Conservation (phyloP, 2,797 vertebrate genomes). For the Peromyscus eremicus region DNA sequence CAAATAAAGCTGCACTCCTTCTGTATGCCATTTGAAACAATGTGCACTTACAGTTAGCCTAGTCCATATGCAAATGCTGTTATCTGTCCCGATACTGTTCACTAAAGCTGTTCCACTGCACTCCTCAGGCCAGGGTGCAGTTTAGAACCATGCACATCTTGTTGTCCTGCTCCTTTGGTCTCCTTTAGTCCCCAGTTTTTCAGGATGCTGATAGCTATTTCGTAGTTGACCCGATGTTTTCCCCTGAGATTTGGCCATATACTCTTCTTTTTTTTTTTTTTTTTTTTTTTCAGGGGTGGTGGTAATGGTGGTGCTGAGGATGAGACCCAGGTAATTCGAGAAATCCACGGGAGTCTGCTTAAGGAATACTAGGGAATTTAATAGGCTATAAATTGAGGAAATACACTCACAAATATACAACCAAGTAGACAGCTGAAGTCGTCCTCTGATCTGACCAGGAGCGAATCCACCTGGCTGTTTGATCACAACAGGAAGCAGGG, state of each 20-base stretch:
- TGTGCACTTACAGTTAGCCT: neutral
- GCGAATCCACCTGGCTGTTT: too few species aligned
- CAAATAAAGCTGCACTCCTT: neutral
- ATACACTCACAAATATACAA: too few species aligned
- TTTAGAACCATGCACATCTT: slow-evolving; percentile 21
- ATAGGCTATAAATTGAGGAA: too few species aligned
- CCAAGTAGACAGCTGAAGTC: too few species aligned
- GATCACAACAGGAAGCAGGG: too few species aligned
- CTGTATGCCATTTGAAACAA: neutral
- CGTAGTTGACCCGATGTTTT: slow-evolving; percentile 4
- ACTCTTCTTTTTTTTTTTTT: neutral
- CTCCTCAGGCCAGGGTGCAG: neutral
- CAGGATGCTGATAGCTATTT: neutral
- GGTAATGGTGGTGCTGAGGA: neutral
- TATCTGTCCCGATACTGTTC: neutral
- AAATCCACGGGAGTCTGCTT: too few species aligned
- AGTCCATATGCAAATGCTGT: neutral
- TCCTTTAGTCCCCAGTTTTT: neutral
- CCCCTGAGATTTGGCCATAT: neutral
- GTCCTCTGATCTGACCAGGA: too few species aligned
- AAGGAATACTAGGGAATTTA: too few species aligned
- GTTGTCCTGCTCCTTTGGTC: neutral
- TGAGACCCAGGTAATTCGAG: neutral
- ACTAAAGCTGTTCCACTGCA: neutral
- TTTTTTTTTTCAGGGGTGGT: too few species aligned